A percentile compares a stretch with the other conserved stretches of the same genome.
Conservation (phyloP, 2,113 vertebrate species). For the Sula dactylatra region DNA sequence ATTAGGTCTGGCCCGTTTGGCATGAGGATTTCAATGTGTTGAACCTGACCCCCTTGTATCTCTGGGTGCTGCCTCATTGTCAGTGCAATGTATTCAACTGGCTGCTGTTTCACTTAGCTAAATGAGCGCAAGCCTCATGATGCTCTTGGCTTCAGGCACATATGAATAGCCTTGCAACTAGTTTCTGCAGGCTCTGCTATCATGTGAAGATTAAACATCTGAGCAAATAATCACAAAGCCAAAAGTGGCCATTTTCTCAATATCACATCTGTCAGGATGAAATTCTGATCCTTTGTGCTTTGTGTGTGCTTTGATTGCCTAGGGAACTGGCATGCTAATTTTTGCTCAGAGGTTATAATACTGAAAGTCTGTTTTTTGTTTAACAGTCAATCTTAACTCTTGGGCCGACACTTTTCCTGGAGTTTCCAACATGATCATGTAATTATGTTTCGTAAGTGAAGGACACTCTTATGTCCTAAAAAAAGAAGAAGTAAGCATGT, state of each 20-base stretch:
- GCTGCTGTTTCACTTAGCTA: background rate
- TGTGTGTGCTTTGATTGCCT: background rate
- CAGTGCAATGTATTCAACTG: background rate
- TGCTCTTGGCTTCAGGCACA: background rate
- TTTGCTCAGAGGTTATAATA: conserved; percentile 5
- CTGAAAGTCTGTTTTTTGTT: background rate
- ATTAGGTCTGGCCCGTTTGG: background rate
- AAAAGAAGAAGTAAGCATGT: background rate
- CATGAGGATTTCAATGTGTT: background rate
- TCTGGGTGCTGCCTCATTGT: background rate
- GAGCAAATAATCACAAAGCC: conserved; percentile 13
- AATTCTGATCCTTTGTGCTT: conserved; percentile 9
- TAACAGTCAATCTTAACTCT: conserved; percentile 7
- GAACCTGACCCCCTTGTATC: background rate
- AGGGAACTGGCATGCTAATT: conserved; percentile 11
- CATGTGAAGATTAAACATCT: background rate
- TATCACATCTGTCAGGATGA: conserved; percentile 36
- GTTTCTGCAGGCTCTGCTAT: background rate
- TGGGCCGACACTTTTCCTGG: background rate
- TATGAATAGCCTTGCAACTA: background rate
- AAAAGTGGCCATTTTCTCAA: conserved; percentile 26
- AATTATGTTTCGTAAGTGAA: background rate
- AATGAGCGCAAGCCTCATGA: accelerated
- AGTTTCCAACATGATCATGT: background rate
- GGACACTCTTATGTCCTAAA: background rate